phyloP scores from a whole-genome alignment of 53 echinoderm and acorn worm species.

The Glandiceps talaboti region DNA sequence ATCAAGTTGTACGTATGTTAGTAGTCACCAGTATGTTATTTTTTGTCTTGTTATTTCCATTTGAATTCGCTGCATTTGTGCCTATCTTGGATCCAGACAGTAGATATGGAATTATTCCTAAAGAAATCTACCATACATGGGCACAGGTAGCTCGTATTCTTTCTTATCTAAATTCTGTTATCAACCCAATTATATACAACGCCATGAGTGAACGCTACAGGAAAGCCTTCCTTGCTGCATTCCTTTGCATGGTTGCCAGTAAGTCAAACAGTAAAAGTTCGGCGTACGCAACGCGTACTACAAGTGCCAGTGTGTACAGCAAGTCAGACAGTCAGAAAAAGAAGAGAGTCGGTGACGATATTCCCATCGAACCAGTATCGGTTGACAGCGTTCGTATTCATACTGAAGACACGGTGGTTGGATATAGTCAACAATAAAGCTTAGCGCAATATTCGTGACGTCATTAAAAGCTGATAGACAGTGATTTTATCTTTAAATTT shows the following conservation, averaged over 20 bases:
- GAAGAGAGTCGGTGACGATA: neutral
- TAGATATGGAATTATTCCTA: neutral
- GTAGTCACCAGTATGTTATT: slow-evolving; percentile 62
- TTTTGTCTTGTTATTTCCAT: slow-evolving; percentile 66
- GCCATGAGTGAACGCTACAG: slow-evolving; percentile 44
- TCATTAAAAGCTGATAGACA: too few relatives aligned
- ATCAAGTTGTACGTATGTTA: slow-evolving; percentile 76
- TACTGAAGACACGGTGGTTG: neutral
- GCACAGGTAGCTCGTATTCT: slow-evolving; percentile 47
- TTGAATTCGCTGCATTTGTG: slow-evolving; percentile 36
- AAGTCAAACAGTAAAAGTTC: neutral
- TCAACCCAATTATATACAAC: slow-evolving; percentile 76
- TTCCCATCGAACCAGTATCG: neutral
- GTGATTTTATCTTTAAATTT: too few relatives aligned
- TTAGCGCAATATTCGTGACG: too few relatives aligned
- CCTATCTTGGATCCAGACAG: slow-evolving; percentile 25
- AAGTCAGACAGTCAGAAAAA: neutral
- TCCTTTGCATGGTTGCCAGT: slow-evolving; percentile 15
- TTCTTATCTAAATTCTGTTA: slow-evolving; percentile 63
- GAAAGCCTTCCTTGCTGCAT: slow-evolving; percentile 40
- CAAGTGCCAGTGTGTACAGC: neutral
- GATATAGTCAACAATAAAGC: neutral
- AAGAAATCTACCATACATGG: neutral
- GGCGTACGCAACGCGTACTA: neutral
- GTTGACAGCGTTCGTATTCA: neutral